These are phyloP conservation scores for Gallinago jamesoni DNA, from an alignment of 2,113 vertebrate species.

Conservation along the genomic window DNA sequence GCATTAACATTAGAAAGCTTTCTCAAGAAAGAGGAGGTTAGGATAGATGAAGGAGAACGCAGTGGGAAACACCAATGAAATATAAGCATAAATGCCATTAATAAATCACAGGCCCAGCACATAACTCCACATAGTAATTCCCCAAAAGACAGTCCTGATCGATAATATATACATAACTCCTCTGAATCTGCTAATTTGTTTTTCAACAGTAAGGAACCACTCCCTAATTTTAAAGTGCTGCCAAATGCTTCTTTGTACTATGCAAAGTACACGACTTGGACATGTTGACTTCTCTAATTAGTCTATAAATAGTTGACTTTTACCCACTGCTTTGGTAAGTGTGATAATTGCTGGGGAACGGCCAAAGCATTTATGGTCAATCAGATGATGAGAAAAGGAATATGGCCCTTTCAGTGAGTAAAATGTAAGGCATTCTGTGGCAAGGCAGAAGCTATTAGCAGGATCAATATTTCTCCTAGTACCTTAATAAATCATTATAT, in stretches of 20 bases:
- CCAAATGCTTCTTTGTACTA: not conserved
- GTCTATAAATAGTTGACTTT: slow-evolving; percentile 77
- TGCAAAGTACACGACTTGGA: slow-evolving; percentile 47
- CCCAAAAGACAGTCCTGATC: not conserved
- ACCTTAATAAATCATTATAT: slow-evolving; percentile 85
- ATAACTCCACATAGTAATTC: not conserved
- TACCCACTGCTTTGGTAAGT: slow-evolving; percentile 66
- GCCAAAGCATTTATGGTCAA: slow-evolving; percentile 80
- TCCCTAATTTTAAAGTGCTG: not conserved
- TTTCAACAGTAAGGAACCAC: not conserved
- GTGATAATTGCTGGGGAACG: slow-evolving; percentile 76
- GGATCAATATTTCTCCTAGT: slow-evolving; percentile 81
- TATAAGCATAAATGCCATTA: not conserved
- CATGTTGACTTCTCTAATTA: slow-evolving; percentile 73
- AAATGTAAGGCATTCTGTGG: slow-evolving; percentile 80
- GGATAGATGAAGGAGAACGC: not conserved
- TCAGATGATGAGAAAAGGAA: slow-evolving; percentile 76
- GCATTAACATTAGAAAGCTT: not conserved
- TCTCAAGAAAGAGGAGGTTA: not conserved
- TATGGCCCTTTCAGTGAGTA: slow-evolving; percentile 73
- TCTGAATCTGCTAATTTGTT: not conserved
- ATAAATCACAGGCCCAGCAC: not conserved
- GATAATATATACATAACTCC: not conserved
- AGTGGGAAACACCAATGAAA: not conserved
- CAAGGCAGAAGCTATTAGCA: slow-evolving; percentile 80